Conservation (phyloP, 30 jellyfish, hydroid and myxozoan genomes). For the Calvadosia cruxmelitensis region DNA sequence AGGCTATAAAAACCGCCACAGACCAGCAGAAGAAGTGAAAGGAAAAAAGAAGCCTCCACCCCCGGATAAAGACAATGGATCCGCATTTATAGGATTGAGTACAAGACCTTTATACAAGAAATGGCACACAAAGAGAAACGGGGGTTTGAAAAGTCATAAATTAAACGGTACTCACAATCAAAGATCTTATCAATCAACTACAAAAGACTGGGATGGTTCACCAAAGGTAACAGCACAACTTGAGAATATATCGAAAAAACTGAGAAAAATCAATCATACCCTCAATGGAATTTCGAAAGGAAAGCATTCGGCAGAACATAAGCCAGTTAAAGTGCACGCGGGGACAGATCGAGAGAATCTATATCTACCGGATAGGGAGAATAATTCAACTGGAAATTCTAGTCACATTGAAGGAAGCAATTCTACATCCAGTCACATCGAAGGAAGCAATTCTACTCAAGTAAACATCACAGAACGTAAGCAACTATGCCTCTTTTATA, state of each 20-base stretch:
- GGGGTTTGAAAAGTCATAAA: neutral
- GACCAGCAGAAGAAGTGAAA: constrained; percentile 47
- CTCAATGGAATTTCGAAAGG: neutral
- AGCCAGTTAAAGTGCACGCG: neutral
- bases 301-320: neutral
- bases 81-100: neutral
- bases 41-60: constrained; percentile 21
- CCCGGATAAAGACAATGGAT: constrained; percentile 8
- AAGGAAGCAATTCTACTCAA: too few relatives aligned
- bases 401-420: too few relatives aligned
- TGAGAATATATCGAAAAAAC: neutral
- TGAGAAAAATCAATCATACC: neutral
- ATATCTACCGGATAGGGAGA: too few relatives aligned
- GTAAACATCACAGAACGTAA: too few relatives aligned
- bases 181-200: neutral
- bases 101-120: neutral
- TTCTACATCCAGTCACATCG: too few relatives aligned
- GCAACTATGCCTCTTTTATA: too few relatives aligned
- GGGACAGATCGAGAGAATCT: neutral
- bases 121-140: neutral
- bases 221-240: neutral
- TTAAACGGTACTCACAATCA: neutral
- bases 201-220: constrained; percentile 1
- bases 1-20: constrained; percentile 47
- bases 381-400: too few relatives aligned